Base-by-base conservation (phyloP, 2,888 invertebrate species). In the Chaetogeoica ovagalla region DNA sequence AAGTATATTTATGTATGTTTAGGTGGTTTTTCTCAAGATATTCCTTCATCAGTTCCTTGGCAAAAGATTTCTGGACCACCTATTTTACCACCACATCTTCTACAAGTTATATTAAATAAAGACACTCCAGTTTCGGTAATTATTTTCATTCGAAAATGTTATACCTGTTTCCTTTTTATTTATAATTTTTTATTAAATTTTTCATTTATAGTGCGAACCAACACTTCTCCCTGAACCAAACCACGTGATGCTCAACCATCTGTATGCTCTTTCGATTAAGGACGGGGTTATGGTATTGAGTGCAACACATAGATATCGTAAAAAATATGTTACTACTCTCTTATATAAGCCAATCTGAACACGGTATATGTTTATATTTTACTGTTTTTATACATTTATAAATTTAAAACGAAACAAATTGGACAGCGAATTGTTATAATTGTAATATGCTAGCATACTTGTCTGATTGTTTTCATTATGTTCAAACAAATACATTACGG, bases 221-320 rank as follows among this genome's bases (percentile, higher is more conserved):
- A 98, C 98, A 71, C 89, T 99, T 84, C 88, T 99, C 84, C 99
- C 99, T n/a, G 98, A 99, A 88, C 99, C 99, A 72, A 98, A 98
- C 87, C 99, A 99, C 86, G 99, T 99, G 43, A 99, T 99, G 99
- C 89, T 99, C 85, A 99, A 99, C 87, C 99, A 99, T 87, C 89
- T 99, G 79, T 99, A 99, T 87, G 99, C 99, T n/a, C 89, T 99
- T 83, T 98, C 98, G 70, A 99, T 99, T 85, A 98, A 98, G 88
- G 99, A 99, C 87, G 99, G 99, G 72, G 99, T 99, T 5, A 99
- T 99, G 98, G 99, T 99, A 62, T 89, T 99, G 55, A 98, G 97
- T 85, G 98, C 98, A 19, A 99, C 98, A 8, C 98, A 99, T 87
- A 91, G 99, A 83, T 99, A 98, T 87, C 91, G 98, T 83, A 98